These are phyloP conservation scores for Pachypeltis micranthus DNA, from an alignment of 1,140 invertebrate species.

Conservation along the genomic window DNA sequence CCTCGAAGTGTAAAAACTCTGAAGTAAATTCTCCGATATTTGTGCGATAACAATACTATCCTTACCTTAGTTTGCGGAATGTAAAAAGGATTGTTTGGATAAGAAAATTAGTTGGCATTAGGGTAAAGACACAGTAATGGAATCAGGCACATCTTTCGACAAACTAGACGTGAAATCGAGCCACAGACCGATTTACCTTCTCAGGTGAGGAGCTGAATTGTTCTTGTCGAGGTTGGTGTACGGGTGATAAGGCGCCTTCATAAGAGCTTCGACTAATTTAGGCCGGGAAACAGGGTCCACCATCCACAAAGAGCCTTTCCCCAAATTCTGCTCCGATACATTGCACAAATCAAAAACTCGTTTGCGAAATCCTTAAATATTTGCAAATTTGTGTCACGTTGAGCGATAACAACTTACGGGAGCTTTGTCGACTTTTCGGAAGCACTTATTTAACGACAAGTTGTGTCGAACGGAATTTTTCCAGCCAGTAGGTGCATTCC, in stretches of 20 bases:
- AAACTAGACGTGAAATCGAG: too few relatives aligned
- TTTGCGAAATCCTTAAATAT: neutral
- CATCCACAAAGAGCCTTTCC: slow-evolving; percentile 90
- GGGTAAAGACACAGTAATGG: too few relatives aligned
- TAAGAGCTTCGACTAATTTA: slow-evolving; percentile 70
- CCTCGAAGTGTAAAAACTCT: too few relatives aligned
- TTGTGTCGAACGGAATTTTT: slow-evolving; percentile 96
- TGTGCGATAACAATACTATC: too few relatives aligned
- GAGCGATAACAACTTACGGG: slow-evolving; percentile 52
- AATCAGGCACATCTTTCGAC: too few relatives aligned
- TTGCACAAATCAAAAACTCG: slow-evolving; percentile 31
- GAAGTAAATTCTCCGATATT: too few relatives aligned
- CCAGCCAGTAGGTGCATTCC: slow-evolving; percentile 91
- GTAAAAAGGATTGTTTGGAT: too few relatives aligned
- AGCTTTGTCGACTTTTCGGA: slow-evolving; percentile 88
- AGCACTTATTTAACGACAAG: slow-evolving; percentile 91
- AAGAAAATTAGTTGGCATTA: too few relatives aligned
- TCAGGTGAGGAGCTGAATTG: slow-evolving; percentile 4
- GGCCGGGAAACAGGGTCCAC: slow-evolving; percentile 79
- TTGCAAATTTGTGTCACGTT: neutral
- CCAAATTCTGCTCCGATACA: slow-evolving; percentile 68
- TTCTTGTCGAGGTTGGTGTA: slow-evolving; percentile 41
- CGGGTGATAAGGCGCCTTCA: slow-evolving; percentile 70
- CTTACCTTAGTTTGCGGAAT: too few relatives aligned
- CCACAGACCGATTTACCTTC: too few relatives aligned